A percentile compares a stretch with the other conserved stretches of the same genome.
Conservation (phyloP, 1,140 invertebrate genomes). For the Drosophila pseudoananassae region DNA sequence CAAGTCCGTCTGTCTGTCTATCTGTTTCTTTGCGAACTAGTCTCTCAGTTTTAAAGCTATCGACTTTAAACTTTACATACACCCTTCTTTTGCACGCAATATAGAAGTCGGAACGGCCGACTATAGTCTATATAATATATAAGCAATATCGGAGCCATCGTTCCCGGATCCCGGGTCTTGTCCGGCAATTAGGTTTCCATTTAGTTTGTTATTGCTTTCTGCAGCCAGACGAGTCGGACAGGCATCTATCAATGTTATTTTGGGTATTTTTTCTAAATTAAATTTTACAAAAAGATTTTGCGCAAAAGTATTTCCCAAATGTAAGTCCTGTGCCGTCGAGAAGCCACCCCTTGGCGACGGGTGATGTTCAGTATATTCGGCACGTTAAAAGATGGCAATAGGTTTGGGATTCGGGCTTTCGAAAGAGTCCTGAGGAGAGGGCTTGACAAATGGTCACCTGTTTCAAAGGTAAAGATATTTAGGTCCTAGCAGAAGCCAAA, state of each 20-base stretch:
- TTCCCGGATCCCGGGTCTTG: no score
- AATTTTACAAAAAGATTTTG: slow-evolving; percentile 77
- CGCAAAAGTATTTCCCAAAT: slow-evolving; percentile 67
- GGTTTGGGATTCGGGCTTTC: background rate
- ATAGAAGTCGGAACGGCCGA: no score
- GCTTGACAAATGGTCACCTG: slow-evolving; percentile 57
- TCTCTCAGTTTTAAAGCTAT: no score
- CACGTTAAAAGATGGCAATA: background rate
- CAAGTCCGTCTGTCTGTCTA: no score
- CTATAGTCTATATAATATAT: no score
- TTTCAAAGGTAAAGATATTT: slow-evolving; percentile 52
- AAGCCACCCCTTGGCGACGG: slow-evolving; percentile 15
- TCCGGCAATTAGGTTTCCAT: slow-evolving; percentile 11
- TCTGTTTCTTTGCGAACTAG: no score
- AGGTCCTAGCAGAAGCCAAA: slow-evolving; percentile 67
- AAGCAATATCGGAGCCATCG: background rate
- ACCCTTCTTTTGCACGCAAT: no score
- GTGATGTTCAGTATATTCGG: slow-evolving; percentile 9
- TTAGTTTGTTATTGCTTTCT: slow-evolving; percentile 40
- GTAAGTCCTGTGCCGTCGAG: slow-evolving; percentile 44
- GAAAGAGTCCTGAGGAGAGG: background rate
- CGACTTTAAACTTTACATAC: no score
- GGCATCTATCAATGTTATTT: slow-evolving; percentile 53
- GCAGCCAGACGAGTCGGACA: slow-evolving; percentile 2
- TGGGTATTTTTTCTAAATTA: slow-evolving; percentile 71